phyloP scores from a whole-genome alignment of 2,113 vertebrate genomes.

The Carlito syrichta region DNA sequence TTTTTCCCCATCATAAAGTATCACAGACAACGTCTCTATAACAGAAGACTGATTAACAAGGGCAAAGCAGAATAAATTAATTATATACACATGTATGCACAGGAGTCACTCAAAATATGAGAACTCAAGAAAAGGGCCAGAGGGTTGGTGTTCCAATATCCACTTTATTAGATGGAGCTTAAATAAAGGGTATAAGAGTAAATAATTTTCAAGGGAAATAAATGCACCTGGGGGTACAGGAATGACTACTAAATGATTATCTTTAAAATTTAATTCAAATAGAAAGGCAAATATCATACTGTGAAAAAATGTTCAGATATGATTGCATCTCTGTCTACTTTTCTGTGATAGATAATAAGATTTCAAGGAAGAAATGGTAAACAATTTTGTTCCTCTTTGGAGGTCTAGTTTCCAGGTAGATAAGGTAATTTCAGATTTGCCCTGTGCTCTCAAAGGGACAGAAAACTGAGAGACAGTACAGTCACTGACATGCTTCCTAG shows the following conservation, averaged over 20 bases:
- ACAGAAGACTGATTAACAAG: not conserved
- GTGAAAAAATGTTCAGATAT: no score
- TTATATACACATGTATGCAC: not conserved
- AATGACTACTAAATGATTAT: no score
- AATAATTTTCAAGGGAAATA: no score
- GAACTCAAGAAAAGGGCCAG: not conserved
- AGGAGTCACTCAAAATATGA: not conserved
- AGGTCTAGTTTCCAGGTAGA: not conserved
- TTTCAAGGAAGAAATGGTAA: not conserved
- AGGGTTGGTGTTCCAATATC: not conserved
- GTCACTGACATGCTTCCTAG: accelerated
- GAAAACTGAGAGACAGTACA: not conserved
- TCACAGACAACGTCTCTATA: not conserved
- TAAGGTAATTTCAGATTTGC: not conserved
- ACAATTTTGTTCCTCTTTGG: not conserved
- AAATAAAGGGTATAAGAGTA: not conserved
- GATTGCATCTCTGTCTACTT: not conserved
- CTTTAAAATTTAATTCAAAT: no score
- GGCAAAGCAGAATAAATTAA: not conserved
- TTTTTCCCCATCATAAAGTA: not conserved
- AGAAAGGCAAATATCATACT: no score
- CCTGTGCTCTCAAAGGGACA: not conserved
- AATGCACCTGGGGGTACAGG: no score
- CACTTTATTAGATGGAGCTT: not conserved
- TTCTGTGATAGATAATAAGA: not conserved